Evolutionary conservation across 2,113 vertebrate genomes (phyloP), one percentile per base, ranked within the genome.

Genomic region (Oreochromis niloticus): DNA sequence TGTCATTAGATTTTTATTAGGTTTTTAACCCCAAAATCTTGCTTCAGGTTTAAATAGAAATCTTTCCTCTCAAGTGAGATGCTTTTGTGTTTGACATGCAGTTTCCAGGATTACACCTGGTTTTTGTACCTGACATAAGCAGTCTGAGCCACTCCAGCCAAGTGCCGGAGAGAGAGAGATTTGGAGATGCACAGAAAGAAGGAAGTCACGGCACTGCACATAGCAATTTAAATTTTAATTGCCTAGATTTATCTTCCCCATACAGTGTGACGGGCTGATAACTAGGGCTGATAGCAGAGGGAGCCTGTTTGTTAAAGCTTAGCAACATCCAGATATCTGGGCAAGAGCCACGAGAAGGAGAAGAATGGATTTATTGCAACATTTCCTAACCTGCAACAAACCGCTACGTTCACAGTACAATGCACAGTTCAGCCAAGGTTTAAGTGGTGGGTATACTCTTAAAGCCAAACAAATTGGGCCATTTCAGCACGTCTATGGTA

Each of bases 191-290:
- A 78, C 85, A 57, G 86, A 91, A 92, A 90, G 84, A 82, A 88
- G 87, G 85, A 87, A 95, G 96, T 96, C 96, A 95, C 90, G 90
- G 88, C 91, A 79, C 83, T 95, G 94, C 94, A 93, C 95, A 93
- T 93, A 39, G 94, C 94, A 96, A 96, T 96, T 96, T 96, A 93
- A 96, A 96, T 96, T 95, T 96, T 96, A 97, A 96, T 96, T 97
- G 96, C 94, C 93, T 94, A 95, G 95, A 96, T 97, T 96, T 96
- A 96, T 97, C 96, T 97, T 96, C 95, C 88, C 87, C 81, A 82
- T 88, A 90, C 94, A 92, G 95, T 96, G 94, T 96, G 96, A 96
- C 95, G 93, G 94, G 92, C 88, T 94, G 96, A 96, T 97, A 96
- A 96, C 91, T 87, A 85, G 88, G 75, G 85, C 94, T 94, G 96